phyloP scores from a whole-genome alignment of 2,113 vertebrate species.

The Jacana jacana region DNA sequence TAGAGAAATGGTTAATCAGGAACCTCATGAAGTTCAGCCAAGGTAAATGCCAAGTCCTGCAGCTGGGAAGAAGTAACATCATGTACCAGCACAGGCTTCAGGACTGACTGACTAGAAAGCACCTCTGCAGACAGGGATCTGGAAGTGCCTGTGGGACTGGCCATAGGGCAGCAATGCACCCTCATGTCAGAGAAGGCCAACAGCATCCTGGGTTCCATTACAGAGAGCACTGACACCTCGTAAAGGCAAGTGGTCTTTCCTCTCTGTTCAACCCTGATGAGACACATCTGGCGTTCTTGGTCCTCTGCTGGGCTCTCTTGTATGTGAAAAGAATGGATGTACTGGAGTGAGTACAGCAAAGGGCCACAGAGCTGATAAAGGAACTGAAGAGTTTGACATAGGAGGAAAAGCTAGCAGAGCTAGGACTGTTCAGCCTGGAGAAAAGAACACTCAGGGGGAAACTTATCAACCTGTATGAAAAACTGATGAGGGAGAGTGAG shows the following conservation, averaged over 20 bases:
- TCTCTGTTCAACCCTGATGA: not conserved
- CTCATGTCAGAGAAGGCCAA: not conserved
- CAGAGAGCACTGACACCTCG: not conserved
- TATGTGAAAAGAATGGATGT: not conserved
- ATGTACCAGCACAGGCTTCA: not conserved
- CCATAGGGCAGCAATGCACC: not conserved
- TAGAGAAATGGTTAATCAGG: not conserved
- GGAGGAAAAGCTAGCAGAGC: not conserved
- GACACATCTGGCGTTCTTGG: not conserved
- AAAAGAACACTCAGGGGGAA: not conserved
- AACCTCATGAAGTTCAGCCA: not conserved
- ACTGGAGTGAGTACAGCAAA: not conserved
- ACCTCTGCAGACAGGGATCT: not conserved
- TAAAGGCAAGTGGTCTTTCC: not conserved
- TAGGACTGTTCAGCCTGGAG: not conserved
- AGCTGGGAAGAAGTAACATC: not conserved
- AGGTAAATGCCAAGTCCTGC: not conserved
- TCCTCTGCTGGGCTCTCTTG: not conserved
- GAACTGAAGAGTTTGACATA: not conserved
- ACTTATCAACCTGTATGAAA: not conserved
- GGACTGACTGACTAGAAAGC: not conserved
- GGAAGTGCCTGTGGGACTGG: not conserved
- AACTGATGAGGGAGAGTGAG: not conserved
- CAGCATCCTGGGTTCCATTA: not conserved
- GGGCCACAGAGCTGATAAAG: not conserved